Conservation (phyloP, 2,797 vertebrate species). For the Sebastes oblongus region DNA sequence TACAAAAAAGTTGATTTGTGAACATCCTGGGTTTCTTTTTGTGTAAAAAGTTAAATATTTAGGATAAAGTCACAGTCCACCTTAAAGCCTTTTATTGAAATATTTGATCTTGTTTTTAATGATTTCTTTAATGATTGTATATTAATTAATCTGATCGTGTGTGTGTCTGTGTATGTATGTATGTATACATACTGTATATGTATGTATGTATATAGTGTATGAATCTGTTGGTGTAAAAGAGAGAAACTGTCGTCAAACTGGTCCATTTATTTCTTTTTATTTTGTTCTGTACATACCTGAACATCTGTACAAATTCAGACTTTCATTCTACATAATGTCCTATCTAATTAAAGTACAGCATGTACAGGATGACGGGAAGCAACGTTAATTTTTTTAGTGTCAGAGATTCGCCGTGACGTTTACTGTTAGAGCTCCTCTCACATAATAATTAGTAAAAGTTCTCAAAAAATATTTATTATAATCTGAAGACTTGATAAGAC, state of each 20-base stretch:
- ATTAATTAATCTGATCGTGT: background rate
- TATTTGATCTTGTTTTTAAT: background rate
- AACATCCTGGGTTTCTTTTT: too few species aligned
- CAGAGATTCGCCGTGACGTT: background rate
- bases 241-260: constrained; percentile 22
- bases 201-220: background rate
- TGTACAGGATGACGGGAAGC: constrained; percentile 89
- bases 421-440: background rate
- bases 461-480: too few species aligned
- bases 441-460: too few species aligned
- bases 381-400: constrained; percentile 76
- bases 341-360: constrained; percentile 90
- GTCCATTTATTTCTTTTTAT: constrained; percentile 82
- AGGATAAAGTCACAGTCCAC: too few species aligned
- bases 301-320: constrained; percentile 93
- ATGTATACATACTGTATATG: background rate
- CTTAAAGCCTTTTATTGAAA: background rate
- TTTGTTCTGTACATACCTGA: constrained; percentile 95
- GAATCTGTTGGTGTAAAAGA: background rate
- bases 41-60: too few species aligned
- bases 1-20: background rate
- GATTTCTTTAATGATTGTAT: background rate
- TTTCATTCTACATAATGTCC: constrained; percentile 87
- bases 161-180: background rate
- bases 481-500: too few species aligned